These are phyloP conservation scores for Puma concolor DNA, from an alignment of 2,113 vertebrate species.

Conservation along the genomic window DNA sequence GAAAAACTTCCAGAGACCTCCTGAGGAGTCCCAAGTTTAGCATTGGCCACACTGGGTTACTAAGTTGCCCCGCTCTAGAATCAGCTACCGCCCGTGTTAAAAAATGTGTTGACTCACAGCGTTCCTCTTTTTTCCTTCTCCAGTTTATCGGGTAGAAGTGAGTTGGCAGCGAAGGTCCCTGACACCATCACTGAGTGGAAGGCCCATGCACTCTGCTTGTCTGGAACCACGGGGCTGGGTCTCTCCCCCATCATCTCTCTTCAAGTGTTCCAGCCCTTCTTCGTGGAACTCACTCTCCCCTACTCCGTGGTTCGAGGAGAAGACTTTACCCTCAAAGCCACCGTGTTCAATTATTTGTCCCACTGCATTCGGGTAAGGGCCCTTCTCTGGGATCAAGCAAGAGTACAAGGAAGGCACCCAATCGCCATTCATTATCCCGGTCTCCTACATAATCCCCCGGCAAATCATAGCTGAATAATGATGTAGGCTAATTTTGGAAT, in stretches of 20 bases:
- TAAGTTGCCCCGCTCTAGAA: background rate
- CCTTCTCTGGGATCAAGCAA: background rate
- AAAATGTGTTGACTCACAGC: background rate
- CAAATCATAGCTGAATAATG: background rate
- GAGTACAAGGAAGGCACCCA: background rate
- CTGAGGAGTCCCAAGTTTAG: background rate
- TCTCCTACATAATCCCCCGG: background rate
- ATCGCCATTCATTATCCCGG: background rate
- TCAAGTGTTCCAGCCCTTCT: constrained; percentile 92
- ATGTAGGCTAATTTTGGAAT: background rate
- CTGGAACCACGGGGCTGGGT: constrained; percentile 86
- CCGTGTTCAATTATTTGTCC: constrained; percentile 90
- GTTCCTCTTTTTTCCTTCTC: background rate
- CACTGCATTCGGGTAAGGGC: constrained; percentile 91
- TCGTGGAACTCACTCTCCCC: constrained; percentile 90
- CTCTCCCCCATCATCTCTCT: constrained; percentile 87
- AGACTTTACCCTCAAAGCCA: constrained; percentile 90
- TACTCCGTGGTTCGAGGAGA: constrained; percentile 93
- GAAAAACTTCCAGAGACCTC: background rate
- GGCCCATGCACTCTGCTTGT: constrained; percentile 90
- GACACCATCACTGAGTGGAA: constrained; percentile 94
- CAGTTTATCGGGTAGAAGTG: constrained; percentile 85
- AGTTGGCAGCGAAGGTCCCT: constrained; percentile 86
- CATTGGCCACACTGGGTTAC: background rate
- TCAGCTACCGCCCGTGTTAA: background rate